phyloP scores from a whole-genome alignment of 1,140 invertebrate species.

The Hydropsyche tenuis region DNA sequence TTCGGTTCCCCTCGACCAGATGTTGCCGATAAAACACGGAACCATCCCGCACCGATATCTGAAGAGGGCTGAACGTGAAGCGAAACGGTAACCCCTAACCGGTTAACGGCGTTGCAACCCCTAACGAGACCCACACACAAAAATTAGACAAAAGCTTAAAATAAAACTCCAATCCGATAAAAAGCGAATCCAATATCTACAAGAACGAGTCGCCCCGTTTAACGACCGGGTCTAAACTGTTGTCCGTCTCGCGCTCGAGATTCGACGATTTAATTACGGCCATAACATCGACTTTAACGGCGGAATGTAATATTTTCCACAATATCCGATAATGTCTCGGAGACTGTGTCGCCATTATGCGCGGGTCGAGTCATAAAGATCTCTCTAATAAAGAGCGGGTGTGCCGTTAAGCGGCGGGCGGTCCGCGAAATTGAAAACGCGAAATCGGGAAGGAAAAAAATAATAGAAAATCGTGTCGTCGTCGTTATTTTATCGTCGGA shows the following conservation, averaged over 20 bases:
- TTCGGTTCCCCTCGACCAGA: slow-evolving; percentile 1
- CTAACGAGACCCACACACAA: neutral
- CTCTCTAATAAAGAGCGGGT: slow-evolving; percentile 24
- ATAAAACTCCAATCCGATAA: too few relatives aligned
- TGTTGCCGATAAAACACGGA: slow-evolving; percentile 21
- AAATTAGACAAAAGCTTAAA: too few relatives aligned
- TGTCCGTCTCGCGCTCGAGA: neutral
- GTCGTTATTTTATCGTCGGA: too few relatives aligned
- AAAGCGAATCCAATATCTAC: too few relatives aligned
- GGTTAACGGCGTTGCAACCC: neutral
- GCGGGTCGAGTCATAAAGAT: slow-evolving; percentile 16
- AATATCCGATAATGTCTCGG: slow-evolving; percentile 28
- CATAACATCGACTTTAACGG: slow-evolving; percentile 31
- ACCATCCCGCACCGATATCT: too few relatives aligned
- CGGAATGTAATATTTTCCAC: slow-evolving; percentile 28
- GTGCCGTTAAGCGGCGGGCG: slow-evolving; percentile 19
- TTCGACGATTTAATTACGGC: slow-evolving; percentile 21
- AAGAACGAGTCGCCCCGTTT: too few relatives aligned
- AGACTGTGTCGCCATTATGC: neutral
- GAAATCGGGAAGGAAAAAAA: too few relatives aligned
- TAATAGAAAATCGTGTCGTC: too few relatives aligned
- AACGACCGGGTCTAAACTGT: too few relatives aligned
- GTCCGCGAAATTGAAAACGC: slow-evolving; percentile 23
- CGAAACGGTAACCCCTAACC: neutral
- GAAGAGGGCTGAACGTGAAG: too few relatives aligned